A percentile compares a stretch with the other conserved stretches of the same genome.
Conservation (phyloP, 2,113 vertebrate species). For the Amphilophus citrinellus region DNA sequence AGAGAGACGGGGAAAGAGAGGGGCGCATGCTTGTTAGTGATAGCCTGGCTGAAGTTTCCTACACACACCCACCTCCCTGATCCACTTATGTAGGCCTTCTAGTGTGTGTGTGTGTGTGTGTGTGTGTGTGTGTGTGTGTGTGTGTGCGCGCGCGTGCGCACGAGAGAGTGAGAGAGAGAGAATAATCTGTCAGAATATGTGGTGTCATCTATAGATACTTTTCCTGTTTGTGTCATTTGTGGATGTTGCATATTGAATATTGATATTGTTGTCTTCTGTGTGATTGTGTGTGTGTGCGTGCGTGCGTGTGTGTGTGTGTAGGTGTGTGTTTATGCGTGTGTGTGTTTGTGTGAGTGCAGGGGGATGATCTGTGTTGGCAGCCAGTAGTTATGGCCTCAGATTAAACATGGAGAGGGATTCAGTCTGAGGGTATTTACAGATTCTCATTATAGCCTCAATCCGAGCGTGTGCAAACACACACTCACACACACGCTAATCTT, state of each 20-base stretch:
- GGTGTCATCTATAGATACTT: conserved; percentile 43
- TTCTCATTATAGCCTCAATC: conserved; percentile 75
- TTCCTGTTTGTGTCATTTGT: conserved; percentile 46
- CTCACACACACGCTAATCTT: conserved; percentile 43
- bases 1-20: conserved; percentile 41
- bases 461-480: conserved; percentile 22
- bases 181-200: conserved; percentile 44
- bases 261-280: conserved; percentile 34
- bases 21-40: conserved; percentile 81
- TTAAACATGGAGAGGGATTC: conserved; percentile 76
- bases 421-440: conserved; percentile 77
- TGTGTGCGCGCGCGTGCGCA: no score
- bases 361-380: conserved; percentile 76
- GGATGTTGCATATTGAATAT: conserved; percentile 54
- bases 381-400: conserved; percentile 72
- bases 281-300: background rate
- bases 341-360: conserved; percentile 44
- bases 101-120: conserved; percentile 41
- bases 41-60: conserved; percentile 79
- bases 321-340: background rate
- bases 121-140: conserved; percentile 38
- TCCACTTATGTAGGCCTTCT: conserved; percentile 77
- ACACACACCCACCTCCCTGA: conserved; percentile 79
- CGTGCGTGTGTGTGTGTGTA: conserved; percentile 6
- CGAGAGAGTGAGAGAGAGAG: conserved; percentile 17